A percentile compares a stretch with the other conserved stretches of the same genome.
These are phyloP conservation scores for Dichetophora obliterata DNA, from an alignment of 2,888 invertebrate species.

Conservation along the genomic window DNA sequence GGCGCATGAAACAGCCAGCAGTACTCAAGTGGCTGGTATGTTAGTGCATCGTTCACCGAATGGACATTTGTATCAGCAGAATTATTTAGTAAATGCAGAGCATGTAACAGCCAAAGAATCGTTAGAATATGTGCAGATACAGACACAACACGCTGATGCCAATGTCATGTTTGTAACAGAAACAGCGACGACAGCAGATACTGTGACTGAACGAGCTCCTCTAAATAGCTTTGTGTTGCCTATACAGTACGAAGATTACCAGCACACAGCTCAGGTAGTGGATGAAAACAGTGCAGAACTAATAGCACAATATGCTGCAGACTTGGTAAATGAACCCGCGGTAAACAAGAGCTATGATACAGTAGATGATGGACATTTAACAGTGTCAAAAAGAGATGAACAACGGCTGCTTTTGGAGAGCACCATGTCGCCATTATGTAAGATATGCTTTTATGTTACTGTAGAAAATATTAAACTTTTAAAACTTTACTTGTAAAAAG, in stretches of 20 bases:
- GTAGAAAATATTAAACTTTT: neutral
- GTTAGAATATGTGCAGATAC: constrained; percentile 45
- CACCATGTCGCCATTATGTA: constrained; percentile 57
- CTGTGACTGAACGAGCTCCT: neutral
- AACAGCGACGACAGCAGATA: neutral
- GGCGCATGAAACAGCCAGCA: neutral
- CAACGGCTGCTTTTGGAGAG: constrained; percentile 53
- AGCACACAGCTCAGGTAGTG: constrained; percentile 27
- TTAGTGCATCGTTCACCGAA: constrained; percentile 47
- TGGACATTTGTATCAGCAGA: constrained; percentile 51
- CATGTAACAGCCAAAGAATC: constrained; percentile 40
- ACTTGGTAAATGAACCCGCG: constrained; percentile 22
- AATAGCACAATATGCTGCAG: constrained; percentile 33
- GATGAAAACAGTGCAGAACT: constrained; percentile 34
- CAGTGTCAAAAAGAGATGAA: constrained; percentile 47
- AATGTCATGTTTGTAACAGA: constrained; percentile 16
- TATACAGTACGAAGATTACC: constrained; percentile 33
- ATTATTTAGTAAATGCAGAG: constrained; percentile 16
- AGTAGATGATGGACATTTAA: constrained; percentile 21
- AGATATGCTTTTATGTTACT: constrained; percentile 31
- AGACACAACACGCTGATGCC: constrained; percentile 34
- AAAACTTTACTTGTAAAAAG: constrained; percentile 37
- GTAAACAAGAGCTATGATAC: constrained; percentile 23
- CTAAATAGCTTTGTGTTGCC: constrained; percentile 16
- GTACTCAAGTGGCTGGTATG: neutral